Percentiles rank a stretch among this genome's conserved stretches.
Conservation (phyloP, 2,797 vertebrate species). For the Avahi laniger region DNA sequence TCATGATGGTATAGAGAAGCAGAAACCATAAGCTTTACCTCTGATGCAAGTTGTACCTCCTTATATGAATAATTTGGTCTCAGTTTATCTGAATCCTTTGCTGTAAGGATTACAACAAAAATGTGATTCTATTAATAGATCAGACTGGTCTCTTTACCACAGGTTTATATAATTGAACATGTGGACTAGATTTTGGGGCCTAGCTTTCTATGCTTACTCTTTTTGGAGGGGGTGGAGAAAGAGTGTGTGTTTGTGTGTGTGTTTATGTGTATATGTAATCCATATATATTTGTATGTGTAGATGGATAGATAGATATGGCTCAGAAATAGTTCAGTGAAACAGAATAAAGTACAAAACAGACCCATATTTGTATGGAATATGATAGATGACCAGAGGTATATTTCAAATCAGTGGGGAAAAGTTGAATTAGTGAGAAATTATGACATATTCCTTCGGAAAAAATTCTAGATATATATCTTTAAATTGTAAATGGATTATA, state of each 20-base stretch:
- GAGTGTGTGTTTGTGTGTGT: neutral
- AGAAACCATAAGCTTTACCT: neutral
- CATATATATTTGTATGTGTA: neutral
- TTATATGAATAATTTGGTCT: neutral
- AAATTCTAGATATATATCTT: neutral
- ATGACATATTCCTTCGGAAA: neutral
- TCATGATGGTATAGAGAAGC: neutral
- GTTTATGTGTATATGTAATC: neutral
- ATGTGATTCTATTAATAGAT: neutral
- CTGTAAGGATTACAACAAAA: neutral
- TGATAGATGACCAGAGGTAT: neutral
- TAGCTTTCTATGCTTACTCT: neutral
- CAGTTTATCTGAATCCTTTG: constrained; percentile 15
- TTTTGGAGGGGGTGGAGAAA: neutral
- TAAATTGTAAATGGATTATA: neutral
- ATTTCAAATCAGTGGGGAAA: constrained; percentile 5
- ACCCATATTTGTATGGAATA: neutral
- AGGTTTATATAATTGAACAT: constrained; percentile 29
- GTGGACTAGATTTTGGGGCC: neutral
- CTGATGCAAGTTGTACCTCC: neutral
- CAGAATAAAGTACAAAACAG: neutral
- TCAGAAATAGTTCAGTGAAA: constrained; percentile 23
- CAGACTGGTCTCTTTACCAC: neutral
- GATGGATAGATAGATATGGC: neutral
- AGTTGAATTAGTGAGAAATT: constrained; percentile 21